Percentiles rank a stretch among this genome's conserved stretches.
Conservation (phyloP, 2,888 invertebrate genomes). For the Amitus sp. region DNA sequence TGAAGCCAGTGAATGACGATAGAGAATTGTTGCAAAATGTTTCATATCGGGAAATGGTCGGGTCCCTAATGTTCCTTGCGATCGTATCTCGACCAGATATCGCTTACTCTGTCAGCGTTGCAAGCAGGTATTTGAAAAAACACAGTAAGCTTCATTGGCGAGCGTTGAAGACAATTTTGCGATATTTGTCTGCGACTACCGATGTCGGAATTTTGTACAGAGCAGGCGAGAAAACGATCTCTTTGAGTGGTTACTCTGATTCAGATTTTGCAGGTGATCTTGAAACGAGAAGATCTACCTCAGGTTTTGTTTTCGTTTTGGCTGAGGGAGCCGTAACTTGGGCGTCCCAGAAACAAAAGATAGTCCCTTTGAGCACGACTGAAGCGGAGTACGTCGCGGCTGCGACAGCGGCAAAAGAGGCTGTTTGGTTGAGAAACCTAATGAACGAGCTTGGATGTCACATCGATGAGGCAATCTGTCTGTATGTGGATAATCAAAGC, state of each 20-base stretch:
- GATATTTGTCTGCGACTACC: slow-evolving; percentile 19
- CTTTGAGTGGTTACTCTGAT: slow-evolving; percentile 26
- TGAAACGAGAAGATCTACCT: slow-evolving; percentile 35
- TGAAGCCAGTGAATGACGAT: slow-evolving; percentile 5
- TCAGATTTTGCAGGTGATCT: slow-evolving; percentile 36
- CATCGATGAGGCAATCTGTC: neutral
- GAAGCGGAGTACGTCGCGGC: slow-evolving; percentile 23
- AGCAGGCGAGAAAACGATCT: slow-evolving; percentile 15
- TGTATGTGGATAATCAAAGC: slow-evolving; percentile 24
- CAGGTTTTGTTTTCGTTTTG: slow-evolving; percentile 29
- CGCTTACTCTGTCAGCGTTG: slow-evolving; percentile 32
- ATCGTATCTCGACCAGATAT: slow-evolving; percentile 33
- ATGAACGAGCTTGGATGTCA: slow-evolving; percentile 13
- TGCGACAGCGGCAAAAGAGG: slow-evolving; percentile 16
- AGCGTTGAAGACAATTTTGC: slow-evolving; percentile 36
- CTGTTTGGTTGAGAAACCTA: slow-evolving; percentile 16
- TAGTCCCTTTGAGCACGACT: slow-evolving; percentile 18
- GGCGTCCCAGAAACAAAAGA: slow-evolving; percentile 14
- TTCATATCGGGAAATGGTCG: slow-evolving; percentile 28
- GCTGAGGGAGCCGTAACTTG: slow-evolving; percentile 14
- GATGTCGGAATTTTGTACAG: slow-evolving; percentile 29
- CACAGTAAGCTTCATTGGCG: slow-evolving; percentile 31
- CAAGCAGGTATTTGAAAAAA: slow-evolving; percentile 24
- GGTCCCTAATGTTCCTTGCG: slow-evolving; percentile 29
- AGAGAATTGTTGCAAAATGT: neutral